Base-by-base conservation (phyloP, 1,140 invertebrate species). In the Chrysoperla carnea region DNA sequence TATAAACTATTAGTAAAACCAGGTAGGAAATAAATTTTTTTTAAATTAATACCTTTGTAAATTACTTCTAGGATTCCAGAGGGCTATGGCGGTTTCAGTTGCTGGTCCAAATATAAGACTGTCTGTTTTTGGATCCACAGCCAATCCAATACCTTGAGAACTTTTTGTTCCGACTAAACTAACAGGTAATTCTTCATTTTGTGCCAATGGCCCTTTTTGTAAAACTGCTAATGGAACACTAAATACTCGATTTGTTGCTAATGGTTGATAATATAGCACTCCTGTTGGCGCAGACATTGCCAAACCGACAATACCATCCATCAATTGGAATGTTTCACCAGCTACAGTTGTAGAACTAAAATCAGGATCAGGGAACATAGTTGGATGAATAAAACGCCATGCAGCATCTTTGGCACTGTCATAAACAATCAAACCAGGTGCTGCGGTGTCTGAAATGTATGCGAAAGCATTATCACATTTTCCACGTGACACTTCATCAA, bases 331-430 rank as follows among this genome's bases (percentile, higher is more conserved):
- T 2, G 57, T 64, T 42, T 71, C 68, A 2, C 68, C 69, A 11
- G 61, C 60, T 42, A 78, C 73, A 48, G 66, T 67, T 46, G 81
- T 81, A 46, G 73, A 75, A 0, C 75, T 71, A 37, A 76, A 72
- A 56, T 85, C 75, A 0, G 82, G 81, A 64, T 86, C 72, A 0
- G 84, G 83, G 54, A 79, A 81, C 81, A 87, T 85, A 27, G 75
- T 72, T 1, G 81, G 73, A 56, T 86, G 81, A 4, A 72, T 66
- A 0, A 82, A 59, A 38, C 84, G 66, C 82, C 84, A 86, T 11
- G 81, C 79, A 36, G 71, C 72, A 50, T 83, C 78, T 17, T 68
- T 70, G 3, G 66, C 58, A 11, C 70, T 73, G 51, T 87, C 81
- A 46, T 81, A 82, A 0, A 86, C 75, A 6, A 86, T 63, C 9